These are phyloP conservation scores for Diorhabda sublineata DNA, from an alignment of 1,140 invertebrate species.

Conservation along the genomic window DNA sequence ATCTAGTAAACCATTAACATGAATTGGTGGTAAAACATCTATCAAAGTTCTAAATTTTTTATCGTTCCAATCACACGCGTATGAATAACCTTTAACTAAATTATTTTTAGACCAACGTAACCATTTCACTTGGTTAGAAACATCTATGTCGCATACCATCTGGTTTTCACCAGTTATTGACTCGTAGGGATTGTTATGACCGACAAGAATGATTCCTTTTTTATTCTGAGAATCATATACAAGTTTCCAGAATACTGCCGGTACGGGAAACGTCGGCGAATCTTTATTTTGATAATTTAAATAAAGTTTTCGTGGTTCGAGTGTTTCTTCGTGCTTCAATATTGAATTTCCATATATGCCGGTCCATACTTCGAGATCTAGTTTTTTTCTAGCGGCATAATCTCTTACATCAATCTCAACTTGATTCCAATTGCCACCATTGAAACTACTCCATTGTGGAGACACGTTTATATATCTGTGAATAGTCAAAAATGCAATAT, in stretches of 20 bases:
- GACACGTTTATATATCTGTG: slow-evolving; percentile 49
- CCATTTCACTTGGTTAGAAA: not conserved
- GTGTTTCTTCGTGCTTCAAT: slow-evolving; percentile 47
- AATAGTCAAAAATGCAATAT: not conserved
- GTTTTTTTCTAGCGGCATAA: slow-evolving; percentile 35
- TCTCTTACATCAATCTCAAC: slow-evolving; percentile 49
- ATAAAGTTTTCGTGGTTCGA: not conserved
- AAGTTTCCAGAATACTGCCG: not conserved
- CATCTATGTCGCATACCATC: not conserved
- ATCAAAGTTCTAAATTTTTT: not conserved
- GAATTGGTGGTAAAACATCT: not conserved
- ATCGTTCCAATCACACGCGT: not conserved
- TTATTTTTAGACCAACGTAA: not conserved
- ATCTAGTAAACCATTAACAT: not conserved
- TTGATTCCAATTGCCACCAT: slow-evolving; percentile 55
- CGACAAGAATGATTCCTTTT: not conserved
- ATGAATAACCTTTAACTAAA: not conserved
- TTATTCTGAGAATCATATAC: not conserved
- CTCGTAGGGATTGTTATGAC: slow-evolving; percentile 2
- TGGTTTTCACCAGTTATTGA: not conserved
- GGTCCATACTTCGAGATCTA: slow-evolving; percentile 53
- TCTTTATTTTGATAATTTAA: not conserved
- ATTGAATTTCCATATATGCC: slow-evolving; percentile 54
- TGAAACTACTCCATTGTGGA: slow-evolving; percentile 57
- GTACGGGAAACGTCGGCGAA: not conserved